These are phyloP conservation scores for Apaloderma vittatum DNA, from an alignment of 2,113 vertebrate species.

Conservation along the genomic window DNA sequence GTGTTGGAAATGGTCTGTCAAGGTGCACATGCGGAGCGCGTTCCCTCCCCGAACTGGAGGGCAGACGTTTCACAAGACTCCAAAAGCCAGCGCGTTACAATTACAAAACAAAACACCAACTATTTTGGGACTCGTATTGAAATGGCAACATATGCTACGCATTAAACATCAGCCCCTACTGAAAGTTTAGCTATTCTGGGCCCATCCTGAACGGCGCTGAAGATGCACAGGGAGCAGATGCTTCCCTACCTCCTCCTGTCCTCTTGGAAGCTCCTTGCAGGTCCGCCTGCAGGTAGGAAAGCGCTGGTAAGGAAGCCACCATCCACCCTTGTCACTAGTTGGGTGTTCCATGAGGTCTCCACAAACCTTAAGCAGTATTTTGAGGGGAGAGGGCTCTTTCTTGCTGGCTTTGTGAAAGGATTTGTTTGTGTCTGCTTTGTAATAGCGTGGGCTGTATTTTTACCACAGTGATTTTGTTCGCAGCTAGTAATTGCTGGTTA, in stretches of 20 bases:
- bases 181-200: constrained; percentile 47
- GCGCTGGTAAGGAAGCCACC: background rate
- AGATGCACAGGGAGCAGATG: background rate
- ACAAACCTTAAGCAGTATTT: background rate
- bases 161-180: constrained; percentile 42
- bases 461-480: constrained; percentile 21
- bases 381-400: background rate
- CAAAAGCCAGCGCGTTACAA: background rate
- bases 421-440: constrained; percentile 41
- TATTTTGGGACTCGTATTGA: constrained; percentile 17
- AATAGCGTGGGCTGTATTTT: constrained; percentile 29
- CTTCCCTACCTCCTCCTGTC: background rate
- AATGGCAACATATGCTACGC: constrained; percentile 56
- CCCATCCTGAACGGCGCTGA: background rate
- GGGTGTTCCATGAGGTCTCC: background rate
- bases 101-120: constrained; percentile 21
- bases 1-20: background rate
- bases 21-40: fast-evolving
- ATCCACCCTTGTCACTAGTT: background rate
- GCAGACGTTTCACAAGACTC: background rate
- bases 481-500: constrained; percentile 66
- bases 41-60: background rate
- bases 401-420: background rate
- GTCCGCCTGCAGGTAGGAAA: background rate
- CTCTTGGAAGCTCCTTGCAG: background rate